Percentiles rank a stretch among this genome's conserved stretches.
These are phyloP conservation scores for Coenobita brevimanus DNA, from an alignment of 1,140 invertebrate genomes.

Conservation along the genomic window DNA sequence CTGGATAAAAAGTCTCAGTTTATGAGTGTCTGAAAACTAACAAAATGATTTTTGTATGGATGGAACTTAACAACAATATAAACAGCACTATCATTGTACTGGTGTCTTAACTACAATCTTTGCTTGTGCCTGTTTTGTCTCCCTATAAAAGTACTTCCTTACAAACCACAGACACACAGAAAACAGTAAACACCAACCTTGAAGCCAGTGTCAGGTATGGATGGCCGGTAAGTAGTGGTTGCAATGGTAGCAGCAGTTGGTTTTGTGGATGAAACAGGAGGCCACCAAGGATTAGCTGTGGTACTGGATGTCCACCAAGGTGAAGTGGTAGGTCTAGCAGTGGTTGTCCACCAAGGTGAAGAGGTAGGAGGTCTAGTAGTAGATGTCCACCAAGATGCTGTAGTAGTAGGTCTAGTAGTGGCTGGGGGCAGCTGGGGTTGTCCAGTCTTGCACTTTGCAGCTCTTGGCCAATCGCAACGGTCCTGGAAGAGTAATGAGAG, in stretches of 20 bases:
- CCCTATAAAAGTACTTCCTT: too few relatives aligned
- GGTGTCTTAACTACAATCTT: too few relatives aligned
- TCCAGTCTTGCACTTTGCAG: conserved; percentile 71
- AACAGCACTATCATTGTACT: too few relatives aligned
- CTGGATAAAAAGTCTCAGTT: too few relatives aligned
- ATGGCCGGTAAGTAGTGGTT: conserved; percentile 28
- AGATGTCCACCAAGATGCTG: background rate
- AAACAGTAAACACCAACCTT: conserved; percentile 71
- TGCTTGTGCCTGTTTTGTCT: too few relatives aligned
- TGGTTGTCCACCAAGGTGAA: background rate
- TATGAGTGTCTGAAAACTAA: too few relatives aligned
- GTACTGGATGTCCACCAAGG: too few relatives aligned
- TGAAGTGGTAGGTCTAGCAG: too few relatives aligned
- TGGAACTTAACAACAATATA: too few relatives aligned
- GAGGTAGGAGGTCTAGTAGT: background rate
- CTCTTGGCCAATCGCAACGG: conserved; percentile 82
- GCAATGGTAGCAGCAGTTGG: background rate
- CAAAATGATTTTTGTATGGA: too few relatives aligned
- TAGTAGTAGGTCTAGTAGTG: background rate
- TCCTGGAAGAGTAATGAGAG: conserved; percentile 63
- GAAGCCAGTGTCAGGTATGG: conserved; percentile 71
- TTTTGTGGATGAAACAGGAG: too few relatives aligned
- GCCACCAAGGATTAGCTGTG: too few relatives aligned
- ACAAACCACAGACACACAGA: background rate
- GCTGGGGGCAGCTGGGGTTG: background rate